Base-by-base conservation (phyloP, 2,888 invertebrate species). In the Microctonus aethiopoides region DNA sequence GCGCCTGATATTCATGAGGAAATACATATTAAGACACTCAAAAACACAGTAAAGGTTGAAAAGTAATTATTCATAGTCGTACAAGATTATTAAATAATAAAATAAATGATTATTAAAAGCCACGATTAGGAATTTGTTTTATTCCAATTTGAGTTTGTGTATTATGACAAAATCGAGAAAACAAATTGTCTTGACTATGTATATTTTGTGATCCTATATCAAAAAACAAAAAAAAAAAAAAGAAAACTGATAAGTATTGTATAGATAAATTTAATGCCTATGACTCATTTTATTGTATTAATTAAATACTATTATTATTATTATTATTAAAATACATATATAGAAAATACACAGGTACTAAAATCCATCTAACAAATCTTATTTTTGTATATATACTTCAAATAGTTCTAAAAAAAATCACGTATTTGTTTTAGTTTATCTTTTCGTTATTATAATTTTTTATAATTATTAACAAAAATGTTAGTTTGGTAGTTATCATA, bases 161-260 rank as follows among this genome's bases (percentile, higher is more conserved):
- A 16, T 6, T 46, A n/a, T 20, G 16, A 46, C 16, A 16, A 7
- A 39, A 39, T 39, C 7, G 16, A 5, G 16, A 6, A n/a, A 46
- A 46, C 9, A 16, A 46, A 46, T n/a, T 77, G 80, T 82, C 80
- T 80, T 81, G 79, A 84, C 74, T 86, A 83, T 86, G 86, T 86
- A 85, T 86, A 86, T 86, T 86, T 86, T 86, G 86, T 86, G 86
- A 86, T 86, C 85, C 85, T 84, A 81, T 85, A 83, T 84, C 77
- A 77, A 46, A 34, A 34, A 13, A n/a, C 16, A 6, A 9, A 46
- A 46, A n/a, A 4, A 16, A 16, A 20, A 34, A 6, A 34, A 24
- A n/a, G n/a, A 62, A 71, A 69, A 80, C 78, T 83, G 81, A 81
- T 80, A 84, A 84, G 83, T 83, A 84, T 84, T 86, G 86, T 86